phyloP scores from a whole-genome alignment of 2,113 vertebrate species.

The Heterocephalus glaber region DNA sequence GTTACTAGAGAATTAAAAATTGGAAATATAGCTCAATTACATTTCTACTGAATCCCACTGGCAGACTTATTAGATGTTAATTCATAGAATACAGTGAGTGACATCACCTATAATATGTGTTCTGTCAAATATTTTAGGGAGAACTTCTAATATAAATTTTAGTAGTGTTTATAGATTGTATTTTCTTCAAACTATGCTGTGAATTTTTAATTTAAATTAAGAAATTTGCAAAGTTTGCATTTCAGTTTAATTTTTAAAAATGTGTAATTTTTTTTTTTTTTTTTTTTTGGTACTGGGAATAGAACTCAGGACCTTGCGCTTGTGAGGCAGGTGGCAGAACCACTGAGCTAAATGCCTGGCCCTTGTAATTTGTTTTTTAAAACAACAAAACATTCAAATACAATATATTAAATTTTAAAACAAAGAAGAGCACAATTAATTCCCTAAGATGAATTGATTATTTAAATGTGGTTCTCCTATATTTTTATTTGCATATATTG shows the following conservation, averaged over 20 bases:
- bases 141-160: neutral
- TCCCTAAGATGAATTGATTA: neutral
- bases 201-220: conserved; percentile 4
- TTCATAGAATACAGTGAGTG: neutral
- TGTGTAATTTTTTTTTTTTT: neutral
- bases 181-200: neutral
- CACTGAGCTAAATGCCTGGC: too few species aligned
- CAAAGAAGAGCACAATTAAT: neutral
- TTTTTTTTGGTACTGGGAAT: too few species aligned
- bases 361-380: neutral
- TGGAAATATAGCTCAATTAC: neutral
- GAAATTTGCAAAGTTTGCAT: conserved; percentile 24
- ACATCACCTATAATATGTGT: neutral
- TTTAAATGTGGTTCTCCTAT: neutral
- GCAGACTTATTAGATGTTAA: neutral
- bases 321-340: too few species aligned
- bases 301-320: too few species aligned
- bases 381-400: neutral
- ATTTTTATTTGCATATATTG: neutral
- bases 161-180: neutral
- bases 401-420: conserved; percentile 9
- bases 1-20: neutral
- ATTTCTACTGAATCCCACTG: neutral
- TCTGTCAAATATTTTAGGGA: conserved; percentile 14
- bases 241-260: conserved; percentile 14